phyloP scores from a whole-genome alignment of 2,888 invertebrate species.

The Temnothorax rugatulus region DNA sequence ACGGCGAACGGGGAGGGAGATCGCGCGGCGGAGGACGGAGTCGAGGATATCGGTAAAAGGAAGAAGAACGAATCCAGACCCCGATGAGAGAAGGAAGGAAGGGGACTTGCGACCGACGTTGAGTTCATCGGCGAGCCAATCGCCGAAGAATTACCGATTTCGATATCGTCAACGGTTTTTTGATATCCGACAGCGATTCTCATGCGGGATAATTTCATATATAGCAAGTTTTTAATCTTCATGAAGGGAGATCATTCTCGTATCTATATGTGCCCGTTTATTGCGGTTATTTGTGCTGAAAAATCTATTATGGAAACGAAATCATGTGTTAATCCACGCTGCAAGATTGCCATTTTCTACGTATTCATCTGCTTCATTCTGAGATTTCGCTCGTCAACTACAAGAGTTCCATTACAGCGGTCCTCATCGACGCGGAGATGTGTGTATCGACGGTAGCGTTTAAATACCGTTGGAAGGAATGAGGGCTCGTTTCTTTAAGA shows the following conservation, averaged over 20 bases:
- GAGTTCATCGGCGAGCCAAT: conserved; percentile 78
- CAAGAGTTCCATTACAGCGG: conserved; percentile 15
- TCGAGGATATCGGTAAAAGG: conserved; percentile 58
- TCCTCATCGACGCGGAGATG: conserved; percentile 32
- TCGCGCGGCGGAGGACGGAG: conserved; percentile 55
- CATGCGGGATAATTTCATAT: conserved; percentile 10
- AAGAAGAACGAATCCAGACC: conserved; percentile 40
- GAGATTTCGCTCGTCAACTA: neutral
- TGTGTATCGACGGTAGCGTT: conserved; percentile 63
- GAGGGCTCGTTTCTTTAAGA: conserved; percentile 70
- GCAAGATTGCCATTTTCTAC: neutral
- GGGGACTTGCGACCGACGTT: conserved; percentile 80
- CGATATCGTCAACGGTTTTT: conserved; percentile 69
- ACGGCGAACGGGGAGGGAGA: conserved; percentile 51
- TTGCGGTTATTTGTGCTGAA: neutral
- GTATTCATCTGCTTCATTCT: neutral
- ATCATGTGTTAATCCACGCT: neutral
- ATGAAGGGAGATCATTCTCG: neutral
- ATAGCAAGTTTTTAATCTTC: neutral
- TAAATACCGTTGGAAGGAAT: conserved; percentile 63
- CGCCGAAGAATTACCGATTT: conserved; percentile 79
- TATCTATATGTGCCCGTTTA: neutral
- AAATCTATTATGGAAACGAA: neutral
- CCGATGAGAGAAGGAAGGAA: conserved; percentile 23
- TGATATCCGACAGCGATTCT: conserved; percentile 57